Evolutionary conservation across 2,797 vertebrate genomes (phyloP), one percentile per base, ranked within the genome.

Genomic region (Erpetoichthys calabaricus): DNA sequence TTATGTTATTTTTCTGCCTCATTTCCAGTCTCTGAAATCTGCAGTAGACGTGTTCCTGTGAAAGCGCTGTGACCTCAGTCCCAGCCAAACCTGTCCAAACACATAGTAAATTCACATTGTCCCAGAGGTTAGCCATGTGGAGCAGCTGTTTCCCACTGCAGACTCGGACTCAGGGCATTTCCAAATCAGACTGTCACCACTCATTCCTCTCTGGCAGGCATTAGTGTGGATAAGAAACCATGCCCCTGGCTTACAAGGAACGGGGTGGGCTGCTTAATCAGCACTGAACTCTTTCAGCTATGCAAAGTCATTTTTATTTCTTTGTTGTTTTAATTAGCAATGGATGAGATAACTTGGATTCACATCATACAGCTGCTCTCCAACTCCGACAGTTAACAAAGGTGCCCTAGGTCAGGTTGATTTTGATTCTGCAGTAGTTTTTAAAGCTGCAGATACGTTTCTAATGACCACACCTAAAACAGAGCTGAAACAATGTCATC

Each of bases 61-160:
- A 78, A 75, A 73, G 70, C 68, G 69, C 64, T 68, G 47, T 79
- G 74, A 74, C 78, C 80, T 77, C 75, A 59, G 70, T 79, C 78
- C 73, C 69, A 79, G 75, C 74, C 65, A 64, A 77, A 83, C 78
- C 72, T 80, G 77, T 80, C 80, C 67, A 78, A 81, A 81, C 77
- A 81, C 59, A 69, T 69, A 71, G 72, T 73, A 70, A 69, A 71
- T 75, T 77, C 70, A 73, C 71, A 73, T 74, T 82, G 76, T 80
- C 81, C 71, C 71, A 78, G 70, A 74, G 77, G 74, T 78, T 78
- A 79, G 77, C 65, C 72, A 73, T 79, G 75, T 71, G 65, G 68
- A 73, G 74, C 81, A 84, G 77, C 80, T 83, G 78, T 78, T 84
- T 84, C 68, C 67, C 69, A 64, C 70, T 76, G 75, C 67, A 77